Evolutionary conservation across 2,797 vertebrate species (phyloP).

Genomic region (Buphagus erythrorhynchus): DNA sequence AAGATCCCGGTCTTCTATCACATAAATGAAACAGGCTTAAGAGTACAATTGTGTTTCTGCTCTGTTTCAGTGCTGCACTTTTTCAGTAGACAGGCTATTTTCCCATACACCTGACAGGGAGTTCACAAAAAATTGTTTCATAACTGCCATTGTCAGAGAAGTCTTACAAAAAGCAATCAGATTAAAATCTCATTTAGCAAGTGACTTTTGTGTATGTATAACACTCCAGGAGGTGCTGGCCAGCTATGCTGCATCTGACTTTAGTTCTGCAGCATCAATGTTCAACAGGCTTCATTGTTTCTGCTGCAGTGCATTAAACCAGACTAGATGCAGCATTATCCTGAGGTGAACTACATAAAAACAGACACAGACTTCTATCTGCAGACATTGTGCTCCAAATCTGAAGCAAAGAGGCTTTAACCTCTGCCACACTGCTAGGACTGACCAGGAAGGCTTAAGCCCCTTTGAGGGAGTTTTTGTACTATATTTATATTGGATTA

Average conservation of each 20-base stretch:
- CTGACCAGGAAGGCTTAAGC: background rate
- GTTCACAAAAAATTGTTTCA: background rate
- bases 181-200: background rate
- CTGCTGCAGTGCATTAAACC: background rate
- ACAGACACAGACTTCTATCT: background rate
- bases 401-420: background rate
- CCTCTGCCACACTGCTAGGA: fast-evolving
- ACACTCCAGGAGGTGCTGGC: background rate
- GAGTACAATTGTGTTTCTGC: background rate
- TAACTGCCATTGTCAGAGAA: background rate
- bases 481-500: too few relatives aligned
- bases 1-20: background rate
- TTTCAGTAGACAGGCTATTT: background rate
- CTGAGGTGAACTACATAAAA: background rate
- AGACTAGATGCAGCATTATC: background rate
- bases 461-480: background rate
- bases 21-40: background rate
- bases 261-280: background rate
- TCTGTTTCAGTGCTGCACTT: background rate
- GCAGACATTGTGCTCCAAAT: background rate
- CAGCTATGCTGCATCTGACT: background rate
- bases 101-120: fast-evolving
- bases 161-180: background rate
- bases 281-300: background rate
- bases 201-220: background rate